Conservation (phyloP, 2,888 invertebrate species). For the Rhagonycha fulva region DNA sequence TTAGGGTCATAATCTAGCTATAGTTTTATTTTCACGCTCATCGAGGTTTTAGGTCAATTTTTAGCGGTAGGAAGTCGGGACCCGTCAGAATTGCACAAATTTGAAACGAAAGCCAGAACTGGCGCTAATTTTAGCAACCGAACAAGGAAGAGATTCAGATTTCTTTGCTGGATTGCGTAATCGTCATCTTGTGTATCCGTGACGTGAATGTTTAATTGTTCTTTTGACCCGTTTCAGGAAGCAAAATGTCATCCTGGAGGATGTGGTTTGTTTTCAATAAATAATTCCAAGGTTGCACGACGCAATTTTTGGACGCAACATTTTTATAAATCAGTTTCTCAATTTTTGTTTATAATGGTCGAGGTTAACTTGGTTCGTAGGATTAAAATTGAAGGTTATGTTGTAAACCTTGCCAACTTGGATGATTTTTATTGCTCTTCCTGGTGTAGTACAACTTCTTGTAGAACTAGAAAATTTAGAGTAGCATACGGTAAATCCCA, state of each 20-base stretch:
- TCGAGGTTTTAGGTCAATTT: not conserved
- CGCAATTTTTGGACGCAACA: not conserved
- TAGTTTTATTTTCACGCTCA: not conserved
- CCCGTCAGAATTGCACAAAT: not conserved
- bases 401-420: not conserved
- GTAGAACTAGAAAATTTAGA: not conserved
- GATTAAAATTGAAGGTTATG: not conserved
- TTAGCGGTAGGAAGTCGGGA: not conserved
- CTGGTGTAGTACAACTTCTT: not conserved
- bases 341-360: not conserved
- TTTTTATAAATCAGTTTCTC: not conserved
- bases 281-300: not conserved
- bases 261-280: not conserved
- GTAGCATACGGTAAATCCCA: not conserved
- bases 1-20: not conserved
- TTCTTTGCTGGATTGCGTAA: not conserved
- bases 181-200: not conserved
- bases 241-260: not conserved
- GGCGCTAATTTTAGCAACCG: not conserved
- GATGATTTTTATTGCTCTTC: not conserved
- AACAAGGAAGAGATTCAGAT: not conserved
- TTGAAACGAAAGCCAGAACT: not conserved
- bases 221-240: not conserved
- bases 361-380: not conserved
- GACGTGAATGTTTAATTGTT: not conserved